Percentiles rank a stretch among this genome's conserved stretches.
Conservation (phyloP, 2,888 invertebrate species). For the Pachydiplax longipennis region DNA sequence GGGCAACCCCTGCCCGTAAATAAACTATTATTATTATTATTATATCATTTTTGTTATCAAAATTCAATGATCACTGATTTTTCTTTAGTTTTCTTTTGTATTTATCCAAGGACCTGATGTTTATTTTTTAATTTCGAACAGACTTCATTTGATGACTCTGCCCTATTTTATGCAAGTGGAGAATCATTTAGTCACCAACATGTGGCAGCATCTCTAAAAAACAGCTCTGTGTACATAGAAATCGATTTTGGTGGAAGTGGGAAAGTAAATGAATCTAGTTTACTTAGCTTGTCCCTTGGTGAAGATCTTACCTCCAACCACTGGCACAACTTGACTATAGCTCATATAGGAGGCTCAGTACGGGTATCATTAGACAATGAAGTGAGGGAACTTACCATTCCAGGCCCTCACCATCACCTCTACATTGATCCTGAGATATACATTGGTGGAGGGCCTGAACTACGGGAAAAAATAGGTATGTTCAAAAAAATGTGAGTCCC, state of each 20-base stretch:
- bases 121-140: slow-evolving; percentile 58
- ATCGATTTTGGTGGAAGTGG: slow-evolving; percentile 75
- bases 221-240: slow-evolving; percentile 83
- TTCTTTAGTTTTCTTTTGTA: no score
- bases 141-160: slow-evolving; percentile 91
- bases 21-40: no score
- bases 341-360: slow-evolving; percentile 77
- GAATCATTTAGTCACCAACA: slow-evolving; percentile 90
- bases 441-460: slow-evolving; percentile 86
- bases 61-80: no score
- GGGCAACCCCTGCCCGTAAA: no score
- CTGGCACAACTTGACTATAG: slow-evolving; percentile 91
- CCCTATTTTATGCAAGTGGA: slow-evolving; percentile 91
- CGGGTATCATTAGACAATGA: slow-evolving; percentile 79
- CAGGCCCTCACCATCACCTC: slow-evolving; percentile 74
- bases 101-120: neutral
- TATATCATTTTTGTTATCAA: no score
- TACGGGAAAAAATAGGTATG: slow-evolving; percentile 76
- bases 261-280: slow-evolving; percentile 22
- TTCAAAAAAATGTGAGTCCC: neutral
- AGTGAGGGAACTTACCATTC: slow-evolving; percentile 73
- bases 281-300: slow-evolving; percentile 48
- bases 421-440: slow-evolving; percentile 95
- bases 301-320: slow-evolving; percentile 72
- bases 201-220: slow-evolving; percentile 84